Base-by-base conservation (phyloP, 2,888 invertebrate genomes). In the Cheilosia variabilis region DNA sequence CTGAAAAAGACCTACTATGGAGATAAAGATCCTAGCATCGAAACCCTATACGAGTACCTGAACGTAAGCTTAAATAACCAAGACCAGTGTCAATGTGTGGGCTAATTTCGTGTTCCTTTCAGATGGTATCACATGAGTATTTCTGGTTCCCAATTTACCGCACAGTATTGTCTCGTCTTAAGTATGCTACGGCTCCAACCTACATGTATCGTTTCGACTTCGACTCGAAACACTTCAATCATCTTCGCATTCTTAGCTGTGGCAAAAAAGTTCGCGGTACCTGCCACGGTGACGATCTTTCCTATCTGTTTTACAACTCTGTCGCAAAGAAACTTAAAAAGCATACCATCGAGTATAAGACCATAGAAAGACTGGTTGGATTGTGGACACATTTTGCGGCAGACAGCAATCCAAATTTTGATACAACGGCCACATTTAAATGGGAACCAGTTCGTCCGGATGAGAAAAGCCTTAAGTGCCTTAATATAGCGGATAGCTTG, bases 131-230 rank as follows among this genome's bases (percentile, higher is more conserved):
- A 2, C 92, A 92, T 79, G 92, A 92, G 88, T 90, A 90, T 65
- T 92, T 92, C 88, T 92, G 92, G 92, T 92, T 92, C 83, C 91
- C 91, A 37, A 90, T 92, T n/a, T 91, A 91, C 87, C 91, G 92
- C 37, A 90, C 91, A 80, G 88, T 92, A 87, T 88, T 91, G 86
- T 90, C 91, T 24, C 91, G 92, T 63, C 72, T 90, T 76, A 88
- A 89, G 69, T 88, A 91, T 82, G 90, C 90, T 24, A 66, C 87
- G n/a, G 91, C 90, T 15, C 90, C 92, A 87, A 92, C 92, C 69
- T 92, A 91, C 88, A 68, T 92, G 57, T 92, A 92, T 77, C 91
- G 92, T 68, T 92, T 92, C 77, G 92, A 91, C 43, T 91, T 91
- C 69, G 92, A 92, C 86, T 92, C 92, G 65, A 90, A 91, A 78